Conservation (phyloP, 2,888 invertebrate species). For the Epinotia nisella region DNA sequence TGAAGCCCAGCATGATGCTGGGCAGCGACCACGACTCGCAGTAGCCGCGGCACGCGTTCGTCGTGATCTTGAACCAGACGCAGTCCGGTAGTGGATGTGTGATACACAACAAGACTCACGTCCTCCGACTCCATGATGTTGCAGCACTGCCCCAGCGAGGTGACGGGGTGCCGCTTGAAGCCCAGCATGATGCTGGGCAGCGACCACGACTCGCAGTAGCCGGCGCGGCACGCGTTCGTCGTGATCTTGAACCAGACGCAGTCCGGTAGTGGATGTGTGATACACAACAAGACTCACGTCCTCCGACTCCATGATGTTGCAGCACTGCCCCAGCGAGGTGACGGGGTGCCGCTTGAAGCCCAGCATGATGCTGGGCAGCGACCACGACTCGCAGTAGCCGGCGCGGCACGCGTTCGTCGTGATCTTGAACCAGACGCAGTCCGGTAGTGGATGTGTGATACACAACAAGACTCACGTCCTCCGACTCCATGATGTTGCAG, state of each 20-base stretch:
- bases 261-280: constrained; percentile 89
- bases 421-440: constrained; percentile 89
- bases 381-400: constrained; percentile 94
- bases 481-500: constrained; percentile 95
- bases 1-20: constrained; percentile 84
- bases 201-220: constrained; percentile 94
- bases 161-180: constrained; percentile 86
- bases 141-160: constrained; percentile 94
- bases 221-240: constrained; percentile 95
- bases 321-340: constrained; percentile 93
- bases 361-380: constrained; percentile 89
- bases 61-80: constrained; percentile 91
- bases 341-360: constrained; percentile 85
- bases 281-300: constrained; percentile 83
- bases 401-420: constrained; percentile 95
- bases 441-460: constrained; percentile 85
- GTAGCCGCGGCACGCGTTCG: constrained; percentile 94
- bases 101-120: constrained; percentile 74
- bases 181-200: constrained; percentile 88
- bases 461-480: constrained; percentile 85
- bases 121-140: constrained; percentile 95
- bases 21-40: constrained; percentile 95
- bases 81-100: constrained; percentile 86
- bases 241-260: constrained; percentile 94
- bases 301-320: constrained; percentile 95